Percentiles rank a stretch among this genome's conserved stretches.
These are phyloP conservation scores for Tetrao urogallus DNA, from an alignment of 2,113 vertebrate genomes.

Conservation along the genomic window DNA sequence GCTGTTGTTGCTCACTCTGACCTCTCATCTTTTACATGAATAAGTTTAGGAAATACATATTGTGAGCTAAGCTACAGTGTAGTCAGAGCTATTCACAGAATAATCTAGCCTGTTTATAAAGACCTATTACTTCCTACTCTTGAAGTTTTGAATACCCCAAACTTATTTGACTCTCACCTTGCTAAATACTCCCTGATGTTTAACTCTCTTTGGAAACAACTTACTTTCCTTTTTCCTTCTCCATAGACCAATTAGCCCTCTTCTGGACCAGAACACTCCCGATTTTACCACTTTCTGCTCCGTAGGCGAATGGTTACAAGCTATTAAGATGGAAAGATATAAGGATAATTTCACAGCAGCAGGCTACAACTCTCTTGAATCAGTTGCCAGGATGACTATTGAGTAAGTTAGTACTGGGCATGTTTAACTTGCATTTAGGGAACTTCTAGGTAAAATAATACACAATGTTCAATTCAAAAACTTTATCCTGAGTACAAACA, in stretches of 20 bases:
- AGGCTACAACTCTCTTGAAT: constrained; percentile 96
- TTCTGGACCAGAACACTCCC: constrained; percentile 96
- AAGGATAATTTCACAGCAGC: constrained; percentile 98
- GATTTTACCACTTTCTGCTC: constrained; percentile 97
- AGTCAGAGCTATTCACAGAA: background rate
- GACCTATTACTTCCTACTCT: constrained; percentile 16
- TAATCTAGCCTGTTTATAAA: constrained; percentile 30
- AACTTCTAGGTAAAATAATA: constrained; percentile 26
- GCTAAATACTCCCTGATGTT: constrained; percentile 62
- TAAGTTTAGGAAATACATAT: constrained; percentile 24
- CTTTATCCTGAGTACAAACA: constrained; percentile 8
- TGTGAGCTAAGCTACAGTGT: constrained; percentile 17
- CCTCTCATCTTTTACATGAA: constrained; percentile 39
- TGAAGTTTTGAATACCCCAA: constrained; percentile 54
- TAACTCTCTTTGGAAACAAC: constrained; percentile 62
- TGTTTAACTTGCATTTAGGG: constrained; percentile 64
- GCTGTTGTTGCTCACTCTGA: constrained; percentile 41
- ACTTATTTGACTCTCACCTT: constrained; percentile 54
- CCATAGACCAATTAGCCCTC: constrained; percentile 94
- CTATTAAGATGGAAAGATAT: constrained; percentile 99
- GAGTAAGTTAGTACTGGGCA: constrained; percentile 87
- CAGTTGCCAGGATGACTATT: constrained; percentile 98
- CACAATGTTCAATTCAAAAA: background rate
- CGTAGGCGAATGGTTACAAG: constrained; percentile 98
- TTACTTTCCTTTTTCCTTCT: constrained; percentile 76